Evolutionary conservation across 1,140 invertebrate genomes (phyloP), one percentile per base, ranked within the genome.

Genomic region (Aphaenogaster floridana): DNA sequence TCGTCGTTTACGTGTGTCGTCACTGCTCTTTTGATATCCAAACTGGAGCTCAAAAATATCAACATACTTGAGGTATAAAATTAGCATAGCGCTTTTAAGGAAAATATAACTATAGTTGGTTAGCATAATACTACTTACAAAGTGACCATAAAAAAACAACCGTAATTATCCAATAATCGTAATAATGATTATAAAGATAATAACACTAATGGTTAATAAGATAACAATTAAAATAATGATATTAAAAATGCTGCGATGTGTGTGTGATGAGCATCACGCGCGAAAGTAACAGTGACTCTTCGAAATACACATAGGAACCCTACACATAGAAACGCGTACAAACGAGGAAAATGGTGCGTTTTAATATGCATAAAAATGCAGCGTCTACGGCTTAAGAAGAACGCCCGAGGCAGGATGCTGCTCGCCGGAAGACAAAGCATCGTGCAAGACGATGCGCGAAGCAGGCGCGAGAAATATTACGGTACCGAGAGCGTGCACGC

Each of bases 391-490:
- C 52, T 72, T 59, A 72, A 72, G 15, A 28, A 48, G 28, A 57
- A 48, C 42, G 17, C 21, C 11, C 52, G 9, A n/a, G 28, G 28
- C n/a, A 17, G n/a, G 42, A 66, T 45, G 17, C 15, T n/a, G 76
- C 42, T 57, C 66, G 79, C 28, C 42, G 54, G 28, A 83, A 74
- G 80, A 83, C 68, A 83, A 83, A 83, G 68, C 68, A 61, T 83
- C 80, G 52, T 83, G 66, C 11, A 83, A 83, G 80, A 83, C 79
- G 66, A 48, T 28, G 21, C 21, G 28, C 68, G 69, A 11, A 86
- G n/a, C n/a, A 69, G 68, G 52, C 50, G 54, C 91, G 68, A 89
- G 66, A 85, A 86, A 88, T 88, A 84, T 76, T 84, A 74, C 42
- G 42, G 42, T 83, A 84, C 69, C 69, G 42, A 74, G 80, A 83